Evolutionary conservation across 2,113 vertebrate species (phyloP), one percentile per base, ranked within the genome.

Genomic region (Lophochroa leadbeateri): DNA sequence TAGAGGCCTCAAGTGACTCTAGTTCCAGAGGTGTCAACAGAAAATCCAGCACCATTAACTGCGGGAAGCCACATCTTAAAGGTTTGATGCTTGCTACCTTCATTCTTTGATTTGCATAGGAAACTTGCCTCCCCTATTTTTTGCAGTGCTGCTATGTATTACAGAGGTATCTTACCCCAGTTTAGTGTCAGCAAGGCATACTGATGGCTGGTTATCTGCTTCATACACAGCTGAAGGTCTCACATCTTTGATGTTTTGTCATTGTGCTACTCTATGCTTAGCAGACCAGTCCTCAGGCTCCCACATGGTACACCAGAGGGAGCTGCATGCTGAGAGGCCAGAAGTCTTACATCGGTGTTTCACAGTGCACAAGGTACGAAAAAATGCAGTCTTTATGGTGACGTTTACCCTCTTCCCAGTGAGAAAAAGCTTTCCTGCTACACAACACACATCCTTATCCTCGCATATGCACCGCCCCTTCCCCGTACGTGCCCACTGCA

Each of bases 401-500:
- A 65, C 17, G 4, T 37, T 84, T 29, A 43, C 17, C 6, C 6
- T 87, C 55, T 64, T 28, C 27, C 7, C 52, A 13, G 11, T 5
- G 63, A 84, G 49, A 43, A 67, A 41, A 67, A 63, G 2, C 46
- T 31, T 70, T 58, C 24, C 53, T 81, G 19, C 44, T 69, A 20
- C n/a, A 58, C 33, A n/a, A 3, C 33, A 7, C 33, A 27, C 14
- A 12, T 17, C 35, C 9, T 52, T 25, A 21, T 5, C 20, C 47
- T 71, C 33, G 17, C 1, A 18, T 13, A 13, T 1, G 12, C 39
- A 57, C 18, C 37, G 13, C 17, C 33, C 50, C 28, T 70, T 64
- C 17, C 19, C 37, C 3, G 0, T 27, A 7, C 0, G 0, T 47
- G 49, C n/a, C 47, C 11, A 5, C 3, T 39, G 47, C 39, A 33